phyloP scores from a whole-genome alignment of 2,797 vertebrate species.

The Chelidonichthys spinosus region DNA sequence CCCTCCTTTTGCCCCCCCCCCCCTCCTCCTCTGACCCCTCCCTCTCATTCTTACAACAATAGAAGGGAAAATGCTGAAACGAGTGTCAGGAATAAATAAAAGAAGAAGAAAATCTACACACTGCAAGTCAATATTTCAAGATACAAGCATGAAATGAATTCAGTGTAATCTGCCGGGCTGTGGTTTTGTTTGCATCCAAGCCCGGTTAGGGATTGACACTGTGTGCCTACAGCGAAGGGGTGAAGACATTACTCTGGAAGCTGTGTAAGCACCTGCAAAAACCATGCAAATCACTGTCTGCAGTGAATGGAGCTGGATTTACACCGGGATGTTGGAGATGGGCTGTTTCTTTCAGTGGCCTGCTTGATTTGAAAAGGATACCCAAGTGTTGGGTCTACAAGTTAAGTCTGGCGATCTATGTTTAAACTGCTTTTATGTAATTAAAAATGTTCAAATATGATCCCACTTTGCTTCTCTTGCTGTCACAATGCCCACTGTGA shows the following conservation, averaged over 20 bases:
- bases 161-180: slow-evolving; percentile 21
- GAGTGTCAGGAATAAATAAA: slow-evolving; percentile 23
- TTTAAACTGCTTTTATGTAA: background rate
- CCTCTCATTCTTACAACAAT: slow-evolving; percentile 19
- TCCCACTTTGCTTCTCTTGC: too few species aligned
- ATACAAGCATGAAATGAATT: slow-evolving; percentile 33
- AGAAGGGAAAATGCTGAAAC: slow-evolving; percentile 7
- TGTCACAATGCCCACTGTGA: too few species aligned
- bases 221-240: background rate
- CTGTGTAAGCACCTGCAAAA: background rate
- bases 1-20: background rate
- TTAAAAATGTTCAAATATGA: too few species aligned
- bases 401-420: background rate
- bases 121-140: slow-evolving; percentile 26
- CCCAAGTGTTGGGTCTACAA: background rate
- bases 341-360: background rate
- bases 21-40: background rate
- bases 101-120: slow-evolving; percentile 17
- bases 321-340: background rate
- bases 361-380: background rate
- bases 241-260: slow-evolving; percentile 5
- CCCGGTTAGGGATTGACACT: background rate
- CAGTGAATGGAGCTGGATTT: background rate
- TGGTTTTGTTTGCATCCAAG: background rate
- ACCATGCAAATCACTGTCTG: background rate